Percentiles rank a stretch among this genome's conserved stretches.
These are phyloP conservation scores for Trissolcus brochymenae DNA, from an alignment of 2,888 invertebrate species.

Conservation along the genomic window DNA sequence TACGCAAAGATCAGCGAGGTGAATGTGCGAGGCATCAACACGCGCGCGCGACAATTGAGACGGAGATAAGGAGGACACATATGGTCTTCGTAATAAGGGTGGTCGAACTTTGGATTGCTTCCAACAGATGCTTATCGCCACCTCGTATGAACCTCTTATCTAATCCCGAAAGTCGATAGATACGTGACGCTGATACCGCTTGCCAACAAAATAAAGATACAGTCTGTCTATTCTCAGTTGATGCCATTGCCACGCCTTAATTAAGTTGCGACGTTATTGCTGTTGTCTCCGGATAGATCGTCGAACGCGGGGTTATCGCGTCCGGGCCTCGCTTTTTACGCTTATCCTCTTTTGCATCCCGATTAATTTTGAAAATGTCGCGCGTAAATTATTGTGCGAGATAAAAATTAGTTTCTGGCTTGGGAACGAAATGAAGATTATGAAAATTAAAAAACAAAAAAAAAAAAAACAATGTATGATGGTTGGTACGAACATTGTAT, in stretches of 20 bases:
- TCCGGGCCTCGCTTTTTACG: slow-evolving; percentile 34
- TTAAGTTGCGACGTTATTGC: slow-evolving; percentile 66
- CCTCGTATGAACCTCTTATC: slow-evolving; percentile 68
- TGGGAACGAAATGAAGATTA: slow-evolving; percentile 4
- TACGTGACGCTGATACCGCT: slow-evolving; percentile 63
- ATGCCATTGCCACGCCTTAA: slow-evolving; percentile 71
- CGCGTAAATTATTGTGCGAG: slow-evolving; percentile 21
- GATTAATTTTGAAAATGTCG: slow-evolving; percentile 37
- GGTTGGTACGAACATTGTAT: too few relatives aligned
- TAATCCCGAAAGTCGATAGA: slow-evolving; percentile 68
- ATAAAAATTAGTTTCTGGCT: not conserved
- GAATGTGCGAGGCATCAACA: slow-evolving; percentile 21
- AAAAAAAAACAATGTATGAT: too few relatives aligned
- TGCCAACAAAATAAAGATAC: slow-evolving; percentile 61
- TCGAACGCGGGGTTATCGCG: slow-evolving; percentile 55
- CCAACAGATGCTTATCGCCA: slow-evolving; percentile 67
- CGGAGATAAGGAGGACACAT: slow-evolving; percentile 68
- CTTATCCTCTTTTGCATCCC: slow-evolving; percentile 34
- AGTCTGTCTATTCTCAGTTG: slow-evolving; percentile 55
- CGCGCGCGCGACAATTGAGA: slow-evolving; percentile 50
- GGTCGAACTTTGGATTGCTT: slow-evolving; percentile 61
- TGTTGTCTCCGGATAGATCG: slow-evolving; percentile 59
- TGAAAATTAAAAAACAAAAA: too few relatives aligned
- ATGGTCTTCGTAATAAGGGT: slow-evolving; percentile 65
- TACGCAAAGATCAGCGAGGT: slow-evolving; percentile 49